Conservation (phyloP, 2,888 invertebrate genomes). For the Bombylius major region DNA sequence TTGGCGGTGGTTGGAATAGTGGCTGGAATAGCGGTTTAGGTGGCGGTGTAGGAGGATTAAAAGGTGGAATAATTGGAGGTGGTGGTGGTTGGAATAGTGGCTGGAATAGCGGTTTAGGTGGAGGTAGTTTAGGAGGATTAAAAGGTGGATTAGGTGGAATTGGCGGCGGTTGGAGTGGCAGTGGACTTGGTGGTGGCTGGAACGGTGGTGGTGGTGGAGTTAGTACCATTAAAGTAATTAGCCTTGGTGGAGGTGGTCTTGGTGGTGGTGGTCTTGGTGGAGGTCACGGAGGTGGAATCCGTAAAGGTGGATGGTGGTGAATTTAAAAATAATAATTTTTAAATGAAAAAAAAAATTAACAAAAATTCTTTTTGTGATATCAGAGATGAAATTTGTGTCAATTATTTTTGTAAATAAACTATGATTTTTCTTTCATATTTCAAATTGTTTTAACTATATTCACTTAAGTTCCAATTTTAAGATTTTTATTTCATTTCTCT, state of each 20-base stretch:
- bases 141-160: background rate
- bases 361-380: background rate
- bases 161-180: background rate
- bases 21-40: background rate
- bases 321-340: background rate
- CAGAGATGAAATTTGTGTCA: no score
- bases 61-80: background rate
- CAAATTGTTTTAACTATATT: no score
- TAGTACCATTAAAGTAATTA: background rate
- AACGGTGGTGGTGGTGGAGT: background rate
- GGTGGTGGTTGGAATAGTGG: background rate
- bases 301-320: conserved; percentile 1
- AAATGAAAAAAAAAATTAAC: background rate
- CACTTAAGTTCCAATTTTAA: no score
- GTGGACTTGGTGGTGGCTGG: background rate
- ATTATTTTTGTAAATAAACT: background rate
- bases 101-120: background rate
- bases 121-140: background rate
- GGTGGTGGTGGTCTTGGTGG: background rate
- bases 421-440: background rate
- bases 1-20: background rate
- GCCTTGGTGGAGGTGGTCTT: background rate
- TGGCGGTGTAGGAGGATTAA: background rate
- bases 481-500: no score
- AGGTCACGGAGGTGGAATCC: background rate